phyloP scores from a whole-genome alignment of 2,888 invertebrate species.

The Yponomeuta plumbellus region DNA sequence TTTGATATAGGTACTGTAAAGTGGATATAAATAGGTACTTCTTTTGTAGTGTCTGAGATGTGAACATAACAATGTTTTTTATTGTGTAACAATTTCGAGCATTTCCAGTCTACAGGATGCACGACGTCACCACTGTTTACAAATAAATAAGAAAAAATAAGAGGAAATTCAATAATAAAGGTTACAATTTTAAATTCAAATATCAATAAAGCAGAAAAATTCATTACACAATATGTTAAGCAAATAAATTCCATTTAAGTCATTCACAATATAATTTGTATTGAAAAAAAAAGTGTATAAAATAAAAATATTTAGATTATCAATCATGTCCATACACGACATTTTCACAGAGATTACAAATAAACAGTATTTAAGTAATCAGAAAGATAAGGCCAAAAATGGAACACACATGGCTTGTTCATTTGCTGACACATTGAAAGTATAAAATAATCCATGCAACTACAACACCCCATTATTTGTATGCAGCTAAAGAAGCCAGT shows the following conservation, averaged over 20 bases:
- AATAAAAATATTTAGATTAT: constrained; percentile 7
- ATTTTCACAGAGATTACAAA: constrained; percentile 12
- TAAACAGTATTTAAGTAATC: not conserved
- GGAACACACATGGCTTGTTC: not conserved
- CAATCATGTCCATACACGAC: not conserved
- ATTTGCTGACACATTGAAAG: constrained; percentile 14
- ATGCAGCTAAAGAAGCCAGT: constrained; percentile 15
- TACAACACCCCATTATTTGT: constrained; percentile 14
- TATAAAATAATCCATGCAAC: constrained; percentile 8
- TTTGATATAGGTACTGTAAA: constrained; percentile 48
- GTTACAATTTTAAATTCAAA: constrained; percentile 9
- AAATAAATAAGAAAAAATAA: constrained; percentile 8
- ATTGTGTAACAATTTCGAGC: not conserved
- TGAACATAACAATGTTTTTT: constrained; percentile 12
- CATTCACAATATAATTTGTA: not conserved
- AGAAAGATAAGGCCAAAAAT: not conserved
- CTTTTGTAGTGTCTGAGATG: constrained; percentile 39
- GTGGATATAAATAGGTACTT: constrained; percentile 49
- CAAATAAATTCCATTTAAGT: not conserved
- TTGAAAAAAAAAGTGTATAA: constrained; percentile 4
- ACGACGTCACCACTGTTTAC: constrained; percentile 17
- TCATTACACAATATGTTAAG: not conserved
- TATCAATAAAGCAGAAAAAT: not conserved
- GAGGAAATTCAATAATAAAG: not conserved
- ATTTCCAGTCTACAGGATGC: constrained; percentile 15